These are phyloP conservation scores for Cephus cinctus DNA, from an alignment of 1,140 invertebrate species.

Conservation along the genomic window DNA sequence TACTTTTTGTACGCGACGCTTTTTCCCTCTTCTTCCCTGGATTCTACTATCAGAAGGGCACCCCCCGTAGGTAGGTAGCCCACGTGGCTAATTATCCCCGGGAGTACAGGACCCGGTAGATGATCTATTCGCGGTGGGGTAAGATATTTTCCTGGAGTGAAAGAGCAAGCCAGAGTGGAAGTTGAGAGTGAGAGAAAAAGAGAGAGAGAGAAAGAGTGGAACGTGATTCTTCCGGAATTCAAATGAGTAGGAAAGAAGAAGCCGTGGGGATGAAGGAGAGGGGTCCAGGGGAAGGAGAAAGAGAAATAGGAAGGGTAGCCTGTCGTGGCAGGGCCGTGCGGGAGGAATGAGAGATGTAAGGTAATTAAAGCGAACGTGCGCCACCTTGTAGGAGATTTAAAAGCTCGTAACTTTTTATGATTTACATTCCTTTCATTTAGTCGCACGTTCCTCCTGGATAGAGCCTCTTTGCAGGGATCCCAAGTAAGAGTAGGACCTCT, in stretches of 20 bases:
- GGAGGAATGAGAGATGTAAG: conserved; percentile 55
- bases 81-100: conserved; percentile 52
- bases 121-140: conserved; percentile 47
- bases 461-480: no score
- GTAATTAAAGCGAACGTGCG: conserved; percentile 58
- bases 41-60: conserved; percentile 28
- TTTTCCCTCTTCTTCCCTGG: not conserved
- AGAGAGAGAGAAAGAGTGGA: conserved; percentile 29
- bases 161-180: conserved; percentile 7
- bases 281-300: conserved; percentile 5
- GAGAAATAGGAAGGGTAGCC: conserved; percentile 16
- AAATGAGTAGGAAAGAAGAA: conserved; percentile 43
- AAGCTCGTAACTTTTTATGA: conserved; percentile 59
- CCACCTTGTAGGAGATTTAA: conserved; percentile 58
- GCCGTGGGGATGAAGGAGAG: conserved; percentile 15
- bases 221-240: conserved; percentile 46
- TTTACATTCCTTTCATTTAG: conserved; percentile 59
- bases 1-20: conserved; percentile 3
- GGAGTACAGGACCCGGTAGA: conserved; percentile 42
- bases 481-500: no score
- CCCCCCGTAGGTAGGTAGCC: conserved; percentile 31
- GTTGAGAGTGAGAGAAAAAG: conserved; percentile 24
- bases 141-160: conserved; percentile 29
- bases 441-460: conserved; percentile 49
- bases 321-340: conserved; percentile 18